Evolutionary conservation across 2,797 vertebrate genomes (phyloP).

Genomic region (Cacajao melanocephalus): DNA sequence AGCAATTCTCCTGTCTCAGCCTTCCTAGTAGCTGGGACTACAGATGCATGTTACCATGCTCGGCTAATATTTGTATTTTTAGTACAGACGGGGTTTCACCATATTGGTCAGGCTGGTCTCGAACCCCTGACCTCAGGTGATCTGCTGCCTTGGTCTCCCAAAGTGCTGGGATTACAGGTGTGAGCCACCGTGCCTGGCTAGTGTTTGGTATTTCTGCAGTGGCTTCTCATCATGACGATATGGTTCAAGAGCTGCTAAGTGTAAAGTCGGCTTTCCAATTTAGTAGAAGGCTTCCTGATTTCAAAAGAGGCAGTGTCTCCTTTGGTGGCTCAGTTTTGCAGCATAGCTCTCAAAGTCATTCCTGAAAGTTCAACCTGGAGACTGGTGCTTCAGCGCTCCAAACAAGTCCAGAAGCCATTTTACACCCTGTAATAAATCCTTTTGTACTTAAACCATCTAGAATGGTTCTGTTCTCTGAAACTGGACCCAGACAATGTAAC

Average conservation of each 20-base stretch:
- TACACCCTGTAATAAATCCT: neutral
- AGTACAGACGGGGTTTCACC: too few species aligned
- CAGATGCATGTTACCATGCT: too few species aligned
- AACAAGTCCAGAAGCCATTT: neutral
- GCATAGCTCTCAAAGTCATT: neutral
- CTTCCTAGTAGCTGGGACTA: too few species aligned
- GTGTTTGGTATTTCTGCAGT: neutral
- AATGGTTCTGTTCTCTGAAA: constrained; percentile 41
- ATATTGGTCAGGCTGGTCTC: too few species aligned
- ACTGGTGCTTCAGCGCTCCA: neutral
- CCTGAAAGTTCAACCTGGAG: neutral
- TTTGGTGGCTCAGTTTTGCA: neutral
- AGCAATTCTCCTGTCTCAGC: too few species aligned
- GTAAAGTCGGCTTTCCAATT: neutral
- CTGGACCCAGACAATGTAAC: neutral
- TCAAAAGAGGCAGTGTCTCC: neutral
- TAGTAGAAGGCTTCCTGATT: neutral
- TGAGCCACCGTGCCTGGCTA: neutral
- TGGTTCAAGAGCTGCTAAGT: neutral
- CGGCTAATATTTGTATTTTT: too few species aligned
- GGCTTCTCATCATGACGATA: neutral
- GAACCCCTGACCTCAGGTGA: too few species aligned
- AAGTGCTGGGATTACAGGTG: neutral
- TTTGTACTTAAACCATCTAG: constrained; percentile 1
- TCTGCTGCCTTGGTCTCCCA: neutral